phyloP scores from a whole-genome alignment of 2,113 vertebrate genomes.

The Aptenodytes forsteri region DNA sequence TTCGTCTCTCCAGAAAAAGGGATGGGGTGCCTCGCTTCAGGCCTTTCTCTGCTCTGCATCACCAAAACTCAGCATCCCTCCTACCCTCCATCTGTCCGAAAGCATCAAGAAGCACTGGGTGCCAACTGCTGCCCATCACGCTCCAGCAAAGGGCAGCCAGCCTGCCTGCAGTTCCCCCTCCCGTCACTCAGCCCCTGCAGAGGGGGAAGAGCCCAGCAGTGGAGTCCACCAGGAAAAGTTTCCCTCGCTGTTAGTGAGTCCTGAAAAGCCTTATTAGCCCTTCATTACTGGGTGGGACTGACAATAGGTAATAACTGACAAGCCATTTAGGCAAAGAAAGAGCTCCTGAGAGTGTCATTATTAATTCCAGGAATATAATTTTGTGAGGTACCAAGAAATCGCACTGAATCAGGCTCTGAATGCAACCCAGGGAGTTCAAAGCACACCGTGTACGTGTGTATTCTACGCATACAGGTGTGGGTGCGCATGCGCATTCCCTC shows the following conservation, averaged over 20 bases:
- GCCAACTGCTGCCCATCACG: background rate
- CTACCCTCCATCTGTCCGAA: background rate
- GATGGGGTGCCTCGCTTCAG: background rate
- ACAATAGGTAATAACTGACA: background rate
- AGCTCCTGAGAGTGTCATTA: background rate
- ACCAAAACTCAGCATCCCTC: background rate
- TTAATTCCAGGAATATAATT: slow-evolving; percentile 52
- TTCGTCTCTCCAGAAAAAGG: background rate
- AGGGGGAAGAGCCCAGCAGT: background rate
- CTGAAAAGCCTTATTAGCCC: background rate
- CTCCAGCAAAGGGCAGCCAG: background rate
- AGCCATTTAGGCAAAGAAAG: slow-evolving; percentile 2
- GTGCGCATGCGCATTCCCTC: background rate
- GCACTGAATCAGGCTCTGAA: background rate
- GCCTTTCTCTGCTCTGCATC: background rate
- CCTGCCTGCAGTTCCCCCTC: accelerated
- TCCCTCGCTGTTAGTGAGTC: background rate
- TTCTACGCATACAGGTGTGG: accelerated
- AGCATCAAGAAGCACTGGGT: too few relatives aligned
- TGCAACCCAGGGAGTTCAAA: background rate
- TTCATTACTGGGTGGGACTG: background rate
- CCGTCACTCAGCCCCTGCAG: background rate
- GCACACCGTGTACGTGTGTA: background rate
- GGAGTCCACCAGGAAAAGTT: background rate
- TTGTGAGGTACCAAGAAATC: background rate